Base-by-base conservation (phyloP, 2,113 vertebrate species). In the Anhinga rufa region DNA sequence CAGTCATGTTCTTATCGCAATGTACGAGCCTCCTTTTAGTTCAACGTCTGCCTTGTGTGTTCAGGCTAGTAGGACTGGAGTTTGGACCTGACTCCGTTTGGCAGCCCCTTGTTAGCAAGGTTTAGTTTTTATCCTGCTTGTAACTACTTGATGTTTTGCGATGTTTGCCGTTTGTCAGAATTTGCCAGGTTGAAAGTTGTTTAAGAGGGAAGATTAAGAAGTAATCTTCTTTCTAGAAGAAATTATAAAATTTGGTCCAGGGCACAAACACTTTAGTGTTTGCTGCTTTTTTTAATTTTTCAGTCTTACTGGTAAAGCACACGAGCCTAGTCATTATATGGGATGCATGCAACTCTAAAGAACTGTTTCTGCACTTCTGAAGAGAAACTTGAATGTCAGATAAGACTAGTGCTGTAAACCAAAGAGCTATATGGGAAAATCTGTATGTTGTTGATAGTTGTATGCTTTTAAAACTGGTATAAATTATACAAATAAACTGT, bases 401-500 rank as follows among this genome's bases (percentile, higher is more conserved):
- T 19, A 10, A 71, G 72, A 71, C 60, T 29, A 82, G 60, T 58
- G 86, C 93, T 93, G 77, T 78, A 89, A 89, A 93, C 86, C 74
- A 89, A 86, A 90, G 81, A 87, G 83, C 81, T 86, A 19, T 7
- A 28, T 17, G 69, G 65, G 76, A 75, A 87, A 92, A 78, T 14
- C 52, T 52, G n/a, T 55, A 61, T 26, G 46, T 58, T 32, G 2
- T 51, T 55, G 55, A 55, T 32, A 66, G 48, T 9, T 83, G 52
- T 71, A 29, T n/a, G 32, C 44, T 84, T 95, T 86, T 51, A 62
- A 94, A 92, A 86, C 49, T 78, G 42, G 12, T 77, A 36, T 44
- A 88, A 88, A 72, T 75, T 52, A 82, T 6, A 85, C 75, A 94
- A 96, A 91, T 85, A 95, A 95, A 93, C 78, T 55, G 31, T 85